Percentiles rank a stretch among this genome's conserved stretches.
phyloP scores from a whole-genome alignment of 2,113 vertebrate genomes.

The Sorex fumeus region DNA sequence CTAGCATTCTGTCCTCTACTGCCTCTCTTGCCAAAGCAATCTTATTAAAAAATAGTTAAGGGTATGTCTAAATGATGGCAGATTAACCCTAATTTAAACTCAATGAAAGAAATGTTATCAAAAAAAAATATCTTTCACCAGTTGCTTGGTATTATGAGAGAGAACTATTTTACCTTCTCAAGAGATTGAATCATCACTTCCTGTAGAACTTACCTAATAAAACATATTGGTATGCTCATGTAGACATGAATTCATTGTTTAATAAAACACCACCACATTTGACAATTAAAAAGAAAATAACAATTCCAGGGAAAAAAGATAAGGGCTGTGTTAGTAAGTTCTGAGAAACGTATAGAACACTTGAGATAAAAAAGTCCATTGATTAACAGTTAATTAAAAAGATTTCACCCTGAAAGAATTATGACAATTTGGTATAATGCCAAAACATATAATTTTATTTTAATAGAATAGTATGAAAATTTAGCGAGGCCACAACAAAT shows the following conservation, averaged over 20 bases:
- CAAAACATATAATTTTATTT: slow-evolving; percentile 71
- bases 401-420: slow-evolving; percentile 76
- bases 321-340: slow-evolving; percentile 57
- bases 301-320: slow-evolving; percentile 42
- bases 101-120: slow-evolving; percentile 55
- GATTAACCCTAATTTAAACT: slow-evolving; percentile 59
- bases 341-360: slow-evolving; percentile 30
- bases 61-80: slow-evolving; percentile 46
- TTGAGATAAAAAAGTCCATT: slow-evolving; percentile 66
- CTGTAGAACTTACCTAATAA: slow-evolving; percentile 66
- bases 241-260: slow-evolving; percentile 26
- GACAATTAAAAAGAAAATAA: slow-evolving; percentile 53
- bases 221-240: slow-evolving; percentile 48
- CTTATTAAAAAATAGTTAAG: neutral
- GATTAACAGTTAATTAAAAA: slow-evolving; percentile 77
- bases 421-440: slow-evolving; percentile 68
- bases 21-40: neutral
- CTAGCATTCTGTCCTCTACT: no score
- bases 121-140: slow-evolving; percentile 34
- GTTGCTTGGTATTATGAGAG: slow-evolving; percentile 23
- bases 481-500: slow-evolving; percentile 61
- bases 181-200: slow-evolving; percentile 41
- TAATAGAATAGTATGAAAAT: slow-evolving; percentile 56
- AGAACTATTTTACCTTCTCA: slow-evolving; percentile 45
- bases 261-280: slow-evolving; percentile 53